These are phyloP conservation scores for Forbesichthys papilliferus DNA, from an alignment of 2,113 vertebrate species.

Conservation along the genomic window DNA sequence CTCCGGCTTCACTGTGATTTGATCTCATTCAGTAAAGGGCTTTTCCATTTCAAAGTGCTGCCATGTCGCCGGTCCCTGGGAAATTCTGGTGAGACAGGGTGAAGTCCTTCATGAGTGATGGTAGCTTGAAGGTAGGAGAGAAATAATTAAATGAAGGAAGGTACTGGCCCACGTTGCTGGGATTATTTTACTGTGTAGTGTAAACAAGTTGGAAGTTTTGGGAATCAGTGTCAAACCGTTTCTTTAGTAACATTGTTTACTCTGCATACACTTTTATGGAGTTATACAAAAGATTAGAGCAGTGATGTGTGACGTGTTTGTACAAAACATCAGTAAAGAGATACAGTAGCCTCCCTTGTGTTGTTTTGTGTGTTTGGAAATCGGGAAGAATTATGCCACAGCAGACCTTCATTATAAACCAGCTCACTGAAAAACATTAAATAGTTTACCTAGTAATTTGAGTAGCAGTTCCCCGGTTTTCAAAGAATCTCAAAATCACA, in stretches of 20 bases:
- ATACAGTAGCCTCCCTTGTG: no score
- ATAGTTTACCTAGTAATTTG: no score
- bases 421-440: no score
- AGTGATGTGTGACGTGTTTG: no score
- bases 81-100: constrained; percentile 3
- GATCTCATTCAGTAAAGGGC: constrained; percentile 40
- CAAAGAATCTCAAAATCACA: constrained; percentile 29
- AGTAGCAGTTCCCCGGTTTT: constrained; percentile 1
- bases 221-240: neutral
- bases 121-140: neutral
- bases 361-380: no score
- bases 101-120: constrained; percentile 18
- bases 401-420: no score
- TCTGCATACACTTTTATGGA: neutral
- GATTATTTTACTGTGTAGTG: neutral
- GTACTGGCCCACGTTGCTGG: neutral
- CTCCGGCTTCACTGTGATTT: constrained; percentile 45
- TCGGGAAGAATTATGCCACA: no score
- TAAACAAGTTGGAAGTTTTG: neutral
- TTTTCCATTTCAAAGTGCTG: constrained; percentile 34
- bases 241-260: neutral
- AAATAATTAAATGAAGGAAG: no score
- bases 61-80: constrained; percentile 32
- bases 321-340: no score
- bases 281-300: no score